Percentiles rank a stretch among this genome's conserved stretches.
Conservation (phyloP, 2,888 invertebrate genomes). For the Melanargia galathea region DNA sequence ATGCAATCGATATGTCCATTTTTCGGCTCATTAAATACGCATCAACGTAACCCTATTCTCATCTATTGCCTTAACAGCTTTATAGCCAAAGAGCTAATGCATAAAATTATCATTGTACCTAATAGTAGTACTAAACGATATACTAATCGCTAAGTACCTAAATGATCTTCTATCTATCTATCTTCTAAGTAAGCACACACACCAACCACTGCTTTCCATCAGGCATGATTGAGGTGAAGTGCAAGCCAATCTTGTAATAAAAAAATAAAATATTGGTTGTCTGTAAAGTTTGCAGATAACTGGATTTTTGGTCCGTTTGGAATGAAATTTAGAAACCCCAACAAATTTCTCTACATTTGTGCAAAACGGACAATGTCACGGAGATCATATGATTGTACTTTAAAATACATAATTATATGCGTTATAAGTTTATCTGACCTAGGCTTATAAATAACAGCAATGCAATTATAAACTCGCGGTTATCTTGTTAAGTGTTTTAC, state of each 20-base stretch:
- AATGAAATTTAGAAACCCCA: too few species aligned
- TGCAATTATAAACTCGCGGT: conserved; percentile 7
- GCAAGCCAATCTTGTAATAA: too few species aligned
- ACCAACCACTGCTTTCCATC: too few species aligned
- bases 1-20: conserved; percentile 13
- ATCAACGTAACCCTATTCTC: conserved; percentile 29
- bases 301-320: too few species aligned
- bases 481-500: conserved; percentile 3
- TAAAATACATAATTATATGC: background rate
- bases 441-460: conserved; percentile 12
- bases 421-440: conserved; percentile 1
- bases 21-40: conserved; percentile 32
- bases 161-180: too few species aligned
- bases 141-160: background rate
- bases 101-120: background rate
- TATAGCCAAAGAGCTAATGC: conserved; percentile 23
- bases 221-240: too few species aligned
- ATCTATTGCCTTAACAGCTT: conserved; percentile 30
- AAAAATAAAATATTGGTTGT: too few species aligned
- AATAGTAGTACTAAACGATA: background rate
- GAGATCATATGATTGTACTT: background rate
- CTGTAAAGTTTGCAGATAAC: too few species aligned
- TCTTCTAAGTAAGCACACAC: too few species aligned
- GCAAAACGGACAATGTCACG: background rate
- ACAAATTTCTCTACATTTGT: too few species aligned